Evolutionary conservation across 2,113 vertebrate species (phyloP), one percentile per base, ranked within the genome.

Genomic region (Hippocampus guttulatus): DNA sequence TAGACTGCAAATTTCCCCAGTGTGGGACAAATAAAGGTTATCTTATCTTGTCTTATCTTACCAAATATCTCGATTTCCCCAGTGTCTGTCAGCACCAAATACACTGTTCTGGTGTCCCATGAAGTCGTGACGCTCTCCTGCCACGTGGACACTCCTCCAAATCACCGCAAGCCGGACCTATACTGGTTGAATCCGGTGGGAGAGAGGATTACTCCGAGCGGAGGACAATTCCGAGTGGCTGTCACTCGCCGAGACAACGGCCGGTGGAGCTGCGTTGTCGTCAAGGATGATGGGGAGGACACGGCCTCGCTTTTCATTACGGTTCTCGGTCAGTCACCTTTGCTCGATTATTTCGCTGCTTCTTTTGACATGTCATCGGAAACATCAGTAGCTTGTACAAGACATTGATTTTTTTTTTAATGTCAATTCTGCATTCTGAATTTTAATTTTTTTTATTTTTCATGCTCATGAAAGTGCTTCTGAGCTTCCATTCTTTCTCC

Each of bases 281-380:
- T 3, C 0, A 7, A 14, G 18, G 0, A 21, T 7, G 0, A 0
- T 0, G 60, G 12, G 1, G 0, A 63, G 52, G 12, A 45, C 1
- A 0, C 1, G 0, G 75, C 69, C 6, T 30, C 0, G 1, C 15
- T 84, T 10, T 11, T 1, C 21, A 63, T 92, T 16, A 63, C 0
- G 0, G 79, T 93, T 58, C 43, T 90, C 15, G 90, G 92, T 92
- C 52, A 88, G 91, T 80, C 23, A 1, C 21, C 16, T 30, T 0
- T 8, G 7, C 6, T 1, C 16, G 12, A 43, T 43, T 43, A 43
- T 11, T 43, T 6, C 5, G 33, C 33, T 38, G 33, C 5, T 38
- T 38, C 33, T 38, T 38, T 38, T 38, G 33, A 38, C 5, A 38
- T 38, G 33, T 38, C 5, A 38, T 38, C 33, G 33, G 33, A 5